Percentiles rank a stretch among this genome's conserved stretches.
phyloP scores from a whole-genome alignment of 2,113 vertebrate genomes.

The Mobula hypostoma region DNA sequence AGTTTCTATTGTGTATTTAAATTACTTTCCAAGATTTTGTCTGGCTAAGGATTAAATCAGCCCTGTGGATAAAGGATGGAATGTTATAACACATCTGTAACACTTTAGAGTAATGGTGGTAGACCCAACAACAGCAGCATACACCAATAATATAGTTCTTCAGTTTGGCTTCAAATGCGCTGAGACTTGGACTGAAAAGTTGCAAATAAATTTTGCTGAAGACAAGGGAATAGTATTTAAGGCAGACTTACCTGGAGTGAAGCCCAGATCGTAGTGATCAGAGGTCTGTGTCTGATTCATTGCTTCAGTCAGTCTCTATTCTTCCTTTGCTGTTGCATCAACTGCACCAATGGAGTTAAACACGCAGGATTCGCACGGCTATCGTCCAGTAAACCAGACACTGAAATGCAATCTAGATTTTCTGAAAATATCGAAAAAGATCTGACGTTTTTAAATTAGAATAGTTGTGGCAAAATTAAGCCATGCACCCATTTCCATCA shows the following conservation, averaged over 20 bases:
- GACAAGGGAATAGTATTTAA: neutral
- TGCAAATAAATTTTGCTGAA: neutral
- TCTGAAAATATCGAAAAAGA: neutral
- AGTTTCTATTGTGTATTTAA: neutral
- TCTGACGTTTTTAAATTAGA: neutral
- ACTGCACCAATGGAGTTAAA: neutral
- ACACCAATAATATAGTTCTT: neutral
- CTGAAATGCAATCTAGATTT: neutral
- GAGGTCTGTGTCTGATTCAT: neutral
- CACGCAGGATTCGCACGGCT: neutral
- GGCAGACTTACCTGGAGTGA: neutral
- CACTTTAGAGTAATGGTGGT: neutral
- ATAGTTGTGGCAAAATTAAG: neutral
- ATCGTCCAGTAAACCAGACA: neutral
- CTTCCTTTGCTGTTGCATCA: neutral
- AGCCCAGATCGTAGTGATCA: neutral
- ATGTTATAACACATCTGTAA: neutral
- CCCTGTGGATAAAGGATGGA: neutral
- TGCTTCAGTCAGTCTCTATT: neutral
- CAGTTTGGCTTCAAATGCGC: neutral
- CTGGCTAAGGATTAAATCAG: neutral
- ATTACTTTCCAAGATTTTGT: neutral
- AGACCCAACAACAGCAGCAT: neutral
- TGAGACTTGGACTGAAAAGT: neutral
- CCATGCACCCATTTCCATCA: neutral